phyloP scores from a whole-genome alignment of 2,113 vertebrate species.

The Hemicordylus capensis region DNA sequence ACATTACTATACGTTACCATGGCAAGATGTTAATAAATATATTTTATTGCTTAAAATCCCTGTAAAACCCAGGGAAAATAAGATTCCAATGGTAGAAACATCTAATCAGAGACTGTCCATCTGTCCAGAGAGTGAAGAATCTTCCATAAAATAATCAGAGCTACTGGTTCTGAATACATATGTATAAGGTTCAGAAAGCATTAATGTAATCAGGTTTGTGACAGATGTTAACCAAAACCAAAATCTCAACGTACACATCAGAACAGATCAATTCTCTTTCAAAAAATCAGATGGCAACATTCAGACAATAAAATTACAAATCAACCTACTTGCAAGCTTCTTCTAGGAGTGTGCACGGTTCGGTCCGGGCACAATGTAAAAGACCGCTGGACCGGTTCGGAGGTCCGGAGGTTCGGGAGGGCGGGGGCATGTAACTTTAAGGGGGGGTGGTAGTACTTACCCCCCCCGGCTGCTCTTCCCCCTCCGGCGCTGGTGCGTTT shows the following conservation, averaged over 20 bases:
- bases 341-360: no score
- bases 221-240: neutral
- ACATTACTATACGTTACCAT: conserved; percentile 36
- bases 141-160: conserved; percentile 3
- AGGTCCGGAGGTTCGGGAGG: no score
- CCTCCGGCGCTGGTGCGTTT: no score
- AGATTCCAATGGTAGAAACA: accelerated
- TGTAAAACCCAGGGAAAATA: conserved; percentile 22
- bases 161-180: conserved; percentile 21
- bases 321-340: neutral
- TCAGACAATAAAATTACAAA: neutral
- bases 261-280: neutral
- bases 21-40: conserved; percentile 39
- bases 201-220: neutral
- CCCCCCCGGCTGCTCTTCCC: no score
- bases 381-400: no score
- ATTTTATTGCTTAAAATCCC: conserved; percentile 28
- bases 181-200: neutral
- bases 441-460: no score
- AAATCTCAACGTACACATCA: neutral
- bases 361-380: no score
- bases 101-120: conserved; percentile 28
- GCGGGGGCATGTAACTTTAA: no score
- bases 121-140: neutral
- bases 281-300: conserved; percentile 6